Evolutionary conservation across 2,797 vertebrate genomes (phyloP).

Genomic region (Hippoglossus hippoglossus): DNA sequence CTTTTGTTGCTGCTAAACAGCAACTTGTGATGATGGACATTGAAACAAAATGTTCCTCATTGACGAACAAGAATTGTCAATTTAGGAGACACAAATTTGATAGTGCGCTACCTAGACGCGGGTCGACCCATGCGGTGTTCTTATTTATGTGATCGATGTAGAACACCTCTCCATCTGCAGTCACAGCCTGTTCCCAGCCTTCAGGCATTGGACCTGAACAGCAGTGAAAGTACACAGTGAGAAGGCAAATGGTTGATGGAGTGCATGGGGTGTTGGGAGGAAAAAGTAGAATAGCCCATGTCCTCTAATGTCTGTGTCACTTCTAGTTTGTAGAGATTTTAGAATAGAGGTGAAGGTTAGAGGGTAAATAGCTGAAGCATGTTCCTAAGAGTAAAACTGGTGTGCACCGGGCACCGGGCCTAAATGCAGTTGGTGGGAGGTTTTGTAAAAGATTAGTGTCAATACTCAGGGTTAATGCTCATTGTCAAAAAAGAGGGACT

Average conservation of each 20-base stretch:
- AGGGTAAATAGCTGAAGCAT: constrained; percentile 16
- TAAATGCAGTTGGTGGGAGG: constrained; percentile 13
- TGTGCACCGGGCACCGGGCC: too few relatives aligned
- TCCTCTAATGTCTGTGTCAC: constrained; percentile 43
- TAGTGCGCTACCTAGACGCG: constrained; percentile 87
- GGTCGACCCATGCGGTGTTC: constrained; percentile 96
- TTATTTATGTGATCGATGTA: constrained; percentile 99
- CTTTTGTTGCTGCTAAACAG: constrained; percentile 48
- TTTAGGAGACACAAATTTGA: constrained; percentile 78
- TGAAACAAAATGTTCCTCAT: constrained; percentile 68
- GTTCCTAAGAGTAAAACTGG: constrained; percentile 9
- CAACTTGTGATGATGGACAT: constrained; percentile 68
- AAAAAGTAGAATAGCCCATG: constrained; percentile 58
- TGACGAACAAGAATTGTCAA: constrained; percentile 76
- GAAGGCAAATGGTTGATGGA: constrained; percentile 75
- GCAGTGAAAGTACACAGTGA: constrained; percentile 85
- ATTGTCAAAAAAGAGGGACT: too few relatives aligned
- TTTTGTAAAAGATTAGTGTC: neutral
- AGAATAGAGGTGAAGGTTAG: constrained; percentile 43
- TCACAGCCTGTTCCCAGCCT: constrained; percentile 96
- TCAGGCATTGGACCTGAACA: constrained; percentile 96
- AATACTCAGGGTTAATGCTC: neutral
- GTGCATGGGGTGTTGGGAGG: constrained; percentile 62
- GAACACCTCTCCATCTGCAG: constrained; percentile 97
- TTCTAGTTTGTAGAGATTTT: constrained; percentile 39